Conservation (phyloP, 2,888 invertebrate species). For the Iselma pallidipennis region DNA sequence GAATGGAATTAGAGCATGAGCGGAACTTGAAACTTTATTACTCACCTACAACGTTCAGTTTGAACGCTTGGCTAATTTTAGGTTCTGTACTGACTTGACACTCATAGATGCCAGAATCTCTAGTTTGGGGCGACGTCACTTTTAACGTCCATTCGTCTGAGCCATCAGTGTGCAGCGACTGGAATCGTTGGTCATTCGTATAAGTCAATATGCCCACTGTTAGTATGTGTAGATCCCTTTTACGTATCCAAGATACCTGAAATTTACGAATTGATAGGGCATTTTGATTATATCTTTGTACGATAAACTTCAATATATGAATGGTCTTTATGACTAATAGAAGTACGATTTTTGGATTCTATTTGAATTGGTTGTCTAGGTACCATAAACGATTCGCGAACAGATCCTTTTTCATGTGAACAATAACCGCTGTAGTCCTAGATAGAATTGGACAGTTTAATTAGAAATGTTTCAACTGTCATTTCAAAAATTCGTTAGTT, state of each 20-base stretch:
- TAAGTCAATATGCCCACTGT: conserved; percentile 74
- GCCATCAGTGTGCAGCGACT: conserved; percentile 71
- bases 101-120: conserved; percentile 73
- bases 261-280: conserved; percentile 23
- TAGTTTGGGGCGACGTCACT: conserved; percentile 69
- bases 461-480: neutral
- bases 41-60: conserved; percentile 77
- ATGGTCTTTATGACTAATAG: too few relatives aligned
- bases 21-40: conserved; percentile 37
- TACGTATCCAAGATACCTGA: conserved; percentile 85
- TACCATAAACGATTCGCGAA: neutral
- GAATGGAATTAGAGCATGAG: conserved; percentile 24
- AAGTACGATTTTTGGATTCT: too few relatives aligned
- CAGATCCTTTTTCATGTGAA: neutral
- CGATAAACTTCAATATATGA: too few relatives aligned
- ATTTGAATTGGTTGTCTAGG: neutral
- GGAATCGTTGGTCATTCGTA: conserved; percentile 74
- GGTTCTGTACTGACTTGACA: conserved; percentile 80
- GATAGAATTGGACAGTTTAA: neutral
- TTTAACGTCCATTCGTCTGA: conserved; percentile 75
- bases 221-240: conserved; percentile 77
- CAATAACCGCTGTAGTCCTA: neutral
- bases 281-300: too few relatives aligned
- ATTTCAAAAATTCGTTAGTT: neutral
- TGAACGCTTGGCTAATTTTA: conserved; percentile 75